Conservation (phyloP, 2,113 vertebrate genomes). For the Myocastor coypus region DNA sequence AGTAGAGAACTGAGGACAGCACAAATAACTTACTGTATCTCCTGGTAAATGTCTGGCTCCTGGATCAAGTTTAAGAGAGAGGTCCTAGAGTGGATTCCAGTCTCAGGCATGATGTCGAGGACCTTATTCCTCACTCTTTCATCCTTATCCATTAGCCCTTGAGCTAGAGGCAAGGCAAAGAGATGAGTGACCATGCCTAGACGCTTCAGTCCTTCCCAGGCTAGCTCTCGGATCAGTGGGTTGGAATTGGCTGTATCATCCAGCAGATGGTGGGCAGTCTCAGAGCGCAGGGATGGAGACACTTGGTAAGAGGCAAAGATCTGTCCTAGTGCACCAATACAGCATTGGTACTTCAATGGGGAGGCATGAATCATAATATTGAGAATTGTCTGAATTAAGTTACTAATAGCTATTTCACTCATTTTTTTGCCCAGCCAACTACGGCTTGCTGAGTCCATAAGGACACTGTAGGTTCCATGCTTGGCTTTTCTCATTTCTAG, state of each 20-base stretch:
- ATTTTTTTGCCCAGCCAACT: constrained; percentile 75
- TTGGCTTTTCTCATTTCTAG: background rate
- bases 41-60: constrained; percentile 51
- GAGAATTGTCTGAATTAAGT: constrained; percentile 69
- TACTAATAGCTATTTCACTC: constrained; percentile 72
- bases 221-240: constrained; percentile 69
- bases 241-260: constrained; percentile 74
- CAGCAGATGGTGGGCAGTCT: constrained; percentile 67
- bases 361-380: constrained; percentile 41
- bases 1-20: constrained; percentile 14
- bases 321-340: constrained; percentile 70
- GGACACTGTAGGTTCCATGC: constrained; percentile 48
- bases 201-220: constrained; percentile 80
- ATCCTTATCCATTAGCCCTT: constrained; percentile 78
- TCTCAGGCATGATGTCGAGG: constrained; percentile 52
- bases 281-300: constrained; percentile 44
- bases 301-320: constrained; percentile 76
- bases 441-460: constrained; percentile 44
- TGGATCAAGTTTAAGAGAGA: constrained; percentile 73
- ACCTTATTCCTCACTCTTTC: constrained; percentile 71
- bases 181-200: constrained; percentile 76
- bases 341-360: constrained; percentile 66
- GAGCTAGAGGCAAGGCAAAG: constrained; percentile 74
- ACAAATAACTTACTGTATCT: constrained; percentile 73
- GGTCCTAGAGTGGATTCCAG: constrained; percentile 66